Base-by-base conservation (phyloP, 2,797 vertebrate species). In the Molossus alvarezi region DNA sequence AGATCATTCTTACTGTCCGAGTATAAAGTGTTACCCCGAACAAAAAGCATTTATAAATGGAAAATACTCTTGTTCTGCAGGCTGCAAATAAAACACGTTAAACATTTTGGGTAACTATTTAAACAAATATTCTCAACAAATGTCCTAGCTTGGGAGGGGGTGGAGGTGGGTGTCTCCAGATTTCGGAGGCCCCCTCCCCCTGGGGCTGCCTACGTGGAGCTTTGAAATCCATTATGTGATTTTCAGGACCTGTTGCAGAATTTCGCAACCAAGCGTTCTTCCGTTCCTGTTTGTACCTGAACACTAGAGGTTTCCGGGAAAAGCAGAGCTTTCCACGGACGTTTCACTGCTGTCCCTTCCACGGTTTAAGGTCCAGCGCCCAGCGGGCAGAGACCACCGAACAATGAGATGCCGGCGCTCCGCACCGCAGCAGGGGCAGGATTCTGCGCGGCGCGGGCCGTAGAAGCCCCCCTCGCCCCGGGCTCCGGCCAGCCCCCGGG, bases 221-320 rank as follows among this genome's bases (percentile, higher is more conserved):
- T 75, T 5, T 45, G 80, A 45, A 91, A 55, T 57, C 33, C 65
- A 75, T 65, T 62, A 72, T 21, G 5, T n/a, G 94, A 88, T 55
- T 93, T 91, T 21, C 65, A 88, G 33, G 75, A 97, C 95, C 79
- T 86, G 97, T 92, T 86, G 90, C 95, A 72, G 58, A 93, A 92
- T 89, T 92, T 94, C 75, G 57, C 58, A 75, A 80, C n/a, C 77
- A 71, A 57, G 21, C 55, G 57, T 76, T 95, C 71, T 41, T 57
- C 72, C 45, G 81, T 81, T 55, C 88, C 67, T 48, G n/a, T 88
- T 84, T 71, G 80, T 88, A 73, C 17, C 75, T 65, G 58, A 94
- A 93, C 12, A 0, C 67, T 25, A 41, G 95, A 96, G 95, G 94
- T 77, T 94, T 91, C 85, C 18, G 10, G 88, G 48, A 73, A 85